A percentile compares a stretch with the other conserved stretches of the same genome.
Conservation (phyloP, 2,888 invertebrate species). For the Torymus texanus region DNA sequence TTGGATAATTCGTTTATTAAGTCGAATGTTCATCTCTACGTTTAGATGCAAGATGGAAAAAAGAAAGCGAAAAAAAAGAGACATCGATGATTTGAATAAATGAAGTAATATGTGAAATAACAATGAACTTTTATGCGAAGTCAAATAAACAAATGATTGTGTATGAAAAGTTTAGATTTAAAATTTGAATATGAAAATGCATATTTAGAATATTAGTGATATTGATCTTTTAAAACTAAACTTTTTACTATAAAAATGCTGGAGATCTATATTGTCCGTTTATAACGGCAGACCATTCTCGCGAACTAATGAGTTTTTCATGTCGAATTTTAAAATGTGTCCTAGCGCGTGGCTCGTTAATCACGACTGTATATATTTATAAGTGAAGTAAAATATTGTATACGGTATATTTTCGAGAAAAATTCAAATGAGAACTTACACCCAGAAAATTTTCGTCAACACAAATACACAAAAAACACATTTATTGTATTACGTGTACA, state of each 20-base stretch:
- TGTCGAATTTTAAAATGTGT: conserved; percentile 67
- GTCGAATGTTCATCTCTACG: conserved; percentile 56
- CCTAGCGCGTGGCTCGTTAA: conserved; percentile 69
- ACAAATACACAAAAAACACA: conserved; percentile 42
- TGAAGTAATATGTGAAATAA: conserved; percentile 41
- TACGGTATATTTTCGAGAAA: conserved; percentile 74
- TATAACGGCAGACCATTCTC: conserved; percentile 54
- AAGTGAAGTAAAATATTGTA: conserved; percentile 74
- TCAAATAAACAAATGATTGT: conserved; percentile 23
- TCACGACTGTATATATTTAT: conserved; percentile 74
- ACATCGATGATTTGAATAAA: conserved; percentile 42
- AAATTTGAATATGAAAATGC: conserved; percentile 42
- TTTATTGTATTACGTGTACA: conserved; percentile 33
- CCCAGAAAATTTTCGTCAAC: conserved; percentile 52
- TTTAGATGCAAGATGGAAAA: conserved; percentile 49
- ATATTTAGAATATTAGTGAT: conserved; percentile 41
- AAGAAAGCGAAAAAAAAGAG: conserved; percentile 51
- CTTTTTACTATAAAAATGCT: conserved; percentile 42
- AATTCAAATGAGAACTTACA: conserved; percentile 71
- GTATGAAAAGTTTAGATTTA: conserved; percentile 50
- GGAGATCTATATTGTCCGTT: conserved; percentile 45
- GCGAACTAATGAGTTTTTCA: conserved; percentile 71
- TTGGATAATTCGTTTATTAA: conserved; percentile 53
- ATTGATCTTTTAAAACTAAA: conserved; percentile 53
- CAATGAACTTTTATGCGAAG: conserved; percentile 32